Percentiles rank a stretch among this genome's conserved stretches.
Conservation (phyloP, 1,140 invertebrate genomes). For the Pseudomyrmex flavicornis region DNA sequence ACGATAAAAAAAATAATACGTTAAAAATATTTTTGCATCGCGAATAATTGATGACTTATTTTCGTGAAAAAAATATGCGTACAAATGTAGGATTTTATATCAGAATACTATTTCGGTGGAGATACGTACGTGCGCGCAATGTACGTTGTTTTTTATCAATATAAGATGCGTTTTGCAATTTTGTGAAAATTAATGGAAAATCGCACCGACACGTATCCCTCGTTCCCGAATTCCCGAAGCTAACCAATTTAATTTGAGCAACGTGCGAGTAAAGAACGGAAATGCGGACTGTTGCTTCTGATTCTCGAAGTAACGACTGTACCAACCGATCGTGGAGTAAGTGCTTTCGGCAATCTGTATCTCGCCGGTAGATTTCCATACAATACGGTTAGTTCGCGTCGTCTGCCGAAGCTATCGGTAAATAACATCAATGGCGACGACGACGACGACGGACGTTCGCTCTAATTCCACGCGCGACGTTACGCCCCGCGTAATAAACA, state of each 20-base stretch:
- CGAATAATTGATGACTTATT: too few species aligned
- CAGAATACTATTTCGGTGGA: too few species aligned
- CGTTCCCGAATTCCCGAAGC: not conserved
- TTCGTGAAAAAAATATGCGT: too few species aligned
- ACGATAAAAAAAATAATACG: not conserved
- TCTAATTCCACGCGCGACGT: constrained; percentile 60
- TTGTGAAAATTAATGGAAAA: not conserved
- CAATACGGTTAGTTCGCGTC: constrained; percentile 44
- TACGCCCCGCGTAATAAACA: constrained; percentile 60
- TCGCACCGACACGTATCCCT: not conserved
- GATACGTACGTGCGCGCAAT: too few species aligned
- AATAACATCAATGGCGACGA: constrained; percentile 35
- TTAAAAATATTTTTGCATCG: too few species aligned
- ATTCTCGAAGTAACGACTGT: constrained; percentile 22
- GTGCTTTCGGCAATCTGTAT: constrained; percentile 59
- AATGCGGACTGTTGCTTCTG: constrained; percentile 28
- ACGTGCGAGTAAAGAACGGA: constrained; percentile 26
- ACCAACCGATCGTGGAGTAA: constrained; percentile 21
- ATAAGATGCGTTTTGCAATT: not conserved
- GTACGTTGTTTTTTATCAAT: too few species aligned
- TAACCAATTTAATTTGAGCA: constrained; percentile 48
- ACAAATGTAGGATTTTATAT: too few species aligned
- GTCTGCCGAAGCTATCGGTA: constrained; percentile 48
- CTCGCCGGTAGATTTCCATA: constrained; percentile 42
- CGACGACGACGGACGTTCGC: constrained; percentile 5